phyloP scores from a whole-genome alignment of 1,140 invertebrate genomes.

The Drosophila lini region DNA sequence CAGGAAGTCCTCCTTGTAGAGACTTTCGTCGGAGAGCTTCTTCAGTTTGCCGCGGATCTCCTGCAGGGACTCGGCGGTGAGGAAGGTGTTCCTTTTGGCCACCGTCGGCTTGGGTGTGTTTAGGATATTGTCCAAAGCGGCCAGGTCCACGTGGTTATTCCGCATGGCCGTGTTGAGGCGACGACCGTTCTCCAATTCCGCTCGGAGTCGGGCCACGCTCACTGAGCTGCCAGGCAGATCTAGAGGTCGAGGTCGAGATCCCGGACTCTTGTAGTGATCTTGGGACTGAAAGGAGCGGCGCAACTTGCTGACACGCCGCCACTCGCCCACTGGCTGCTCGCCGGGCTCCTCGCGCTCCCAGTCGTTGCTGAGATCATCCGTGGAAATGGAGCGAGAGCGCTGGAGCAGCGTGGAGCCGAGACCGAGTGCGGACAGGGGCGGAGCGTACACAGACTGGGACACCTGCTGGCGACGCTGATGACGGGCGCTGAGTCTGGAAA shows the following conservation, averaged over 20 bases:
- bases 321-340: slow-evolving; percentile 83
- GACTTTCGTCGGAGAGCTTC: slow-evolving; percentile 84
- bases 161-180: slow-evolving; percentile 85
- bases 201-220: slow-evolving; percentile 85
- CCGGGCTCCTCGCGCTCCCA: slow-evolving; percentile 53
- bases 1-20: slow-evolving; percentile 79
- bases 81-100: slow-evolving; percentile 84
- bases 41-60: slow-evolving; percentile 86
- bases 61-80: slow-evolving; percentile 86
- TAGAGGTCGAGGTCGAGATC: slow-evolving; percentile 78
- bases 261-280: slow-evolving; percentile 52
- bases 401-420: slow-evolving; percentile 46
- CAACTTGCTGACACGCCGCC: slow-evolving; percentile 86
- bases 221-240: slow-evolving; percentile 86
- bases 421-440: slow-evolving; percentile 45
- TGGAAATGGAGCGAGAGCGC: slow-evolving; percentile 81
- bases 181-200: slow-evolving; percentile 85
- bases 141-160: slow-evolving; percentile 85
- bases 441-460: slow-evolving; percentile 72
- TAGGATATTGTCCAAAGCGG: slow-evolving; percentile 85
- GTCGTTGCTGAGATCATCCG: slow-evolving; percentile 81
- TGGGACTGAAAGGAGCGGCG: slow-evolving; percentile 87
- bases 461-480: slow-evolving; percentile 80
- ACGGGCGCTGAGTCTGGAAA: slow-evolving; percentile 67
- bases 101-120: slow-evolving; percentile 74